phyloP scores from a whole-genome alignment of 2,888 invertebrate species.

The Lycaena phlaeas region DNA sequence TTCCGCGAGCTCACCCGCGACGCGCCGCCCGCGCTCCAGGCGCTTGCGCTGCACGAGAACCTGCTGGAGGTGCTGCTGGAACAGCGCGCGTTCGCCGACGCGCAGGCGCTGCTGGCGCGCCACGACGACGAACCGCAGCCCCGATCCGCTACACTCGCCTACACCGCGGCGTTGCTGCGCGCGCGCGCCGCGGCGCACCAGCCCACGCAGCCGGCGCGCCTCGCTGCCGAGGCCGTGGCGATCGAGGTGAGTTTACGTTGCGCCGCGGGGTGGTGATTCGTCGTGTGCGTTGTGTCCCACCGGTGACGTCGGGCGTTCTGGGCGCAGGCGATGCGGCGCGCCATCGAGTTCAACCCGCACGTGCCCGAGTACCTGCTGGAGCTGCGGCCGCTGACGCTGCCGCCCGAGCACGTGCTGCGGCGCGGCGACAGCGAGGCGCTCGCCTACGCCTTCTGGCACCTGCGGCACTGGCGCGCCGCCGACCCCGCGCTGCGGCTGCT shows the following conservation, averaged over 20 bases:
- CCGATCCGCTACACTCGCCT: constrained; percentile 95
- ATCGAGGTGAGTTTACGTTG: too few relatives aligned
- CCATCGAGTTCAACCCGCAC: constrained; percentile 98
- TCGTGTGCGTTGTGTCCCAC: too few relatives aligned
- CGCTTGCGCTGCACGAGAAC: constrained; percentile 92
- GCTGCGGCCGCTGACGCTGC: constrained; percentile 94
- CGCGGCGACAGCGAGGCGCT: constrained; percentile 97
- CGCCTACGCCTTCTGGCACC: constrained; percentile 96
- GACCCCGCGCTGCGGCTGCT: constrained; percentile 89
- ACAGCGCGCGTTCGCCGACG: constrained; percentile 97
- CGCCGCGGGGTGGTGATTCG: too few relatives aligned
- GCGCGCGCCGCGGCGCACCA: constrained; percentile 90
- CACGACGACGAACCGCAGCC: constrained; percentile 94
- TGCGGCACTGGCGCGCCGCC: constrained; percentile 96
- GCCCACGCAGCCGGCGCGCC: constrained; percentile 86
- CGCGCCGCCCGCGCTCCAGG: constrained; percentile 94
- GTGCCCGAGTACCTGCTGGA: constrained; percentile 97
- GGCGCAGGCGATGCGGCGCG: constrained; percentile 38
- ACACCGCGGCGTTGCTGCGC: constrained; percentile 94
- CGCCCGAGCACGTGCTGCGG: constrained; percentile 97
- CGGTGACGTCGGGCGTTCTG: too few relatives aligned
- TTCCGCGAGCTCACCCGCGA: constrained; percentile 97
- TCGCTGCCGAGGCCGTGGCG: constrained; percentile 88
- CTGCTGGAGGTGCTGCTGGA: constrained; percentile 95
- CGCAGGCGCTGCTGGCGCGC: constrained; percentile 44